Conservation (phyloP, 2,113 vertebrate species). For the Nyctereutes procyonoides region DNA sequence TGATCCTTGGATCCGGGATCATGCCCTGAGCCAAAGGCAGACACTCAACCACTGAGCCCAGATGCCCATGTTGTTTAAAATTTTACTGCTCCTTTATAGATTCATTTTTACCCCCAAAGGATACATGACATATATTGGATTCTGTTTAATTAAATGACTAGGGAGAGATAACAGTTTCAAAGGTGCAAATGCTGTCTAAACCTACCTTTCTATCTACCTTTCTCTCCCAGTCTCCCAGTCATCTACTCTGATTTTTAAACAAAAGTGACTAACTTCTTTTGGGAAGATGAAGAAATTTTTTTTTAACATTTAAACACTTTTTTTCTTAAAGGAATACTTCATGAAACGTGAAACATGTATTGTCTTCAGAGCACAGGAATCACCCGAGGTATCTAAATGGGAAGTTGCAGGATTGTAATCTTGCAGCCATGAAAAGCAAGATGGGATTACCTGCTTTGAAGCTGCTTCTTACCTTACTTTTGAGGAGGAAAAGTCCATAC, state of each 20-base stretch:
- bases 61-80: not conserved
- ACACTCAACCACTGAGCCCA: too few relatives aligned
- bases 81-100: not conserved
- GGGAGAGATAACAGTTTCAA: not conserved
- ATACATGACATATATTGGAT: not conserved
- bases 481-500: not conserved
- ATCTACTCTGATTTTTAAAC: conserved; percentile 17
- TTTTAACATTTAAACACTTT: conserved; percentile 8
- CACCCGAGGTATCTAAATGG: not conserved
- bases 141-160: conserved; percentile 41
- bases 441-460: not conserved
- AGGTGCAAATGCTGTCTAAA: conserved; percentile 26
- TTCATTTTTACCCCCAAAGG: conserved; percentile 16
- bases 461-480: not conserved
- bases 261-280: conserved; percentile 53
- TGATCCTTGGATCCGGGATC: too few relatives aligned
- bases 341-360: not conserved
- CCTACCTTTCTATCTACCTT: not conserved
- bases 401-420: not conserved
- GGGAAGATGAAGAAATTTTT: conserved; percentile 54
- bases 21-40: too few relatives aligned
- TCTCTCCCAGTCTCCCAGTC: conserved; percentile 24
- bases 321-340: conserved; percentile 43
- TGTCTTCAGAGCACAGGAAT: conserved; percentile 47
- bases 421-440: not conserved